Evolutionary conservation across 2,888 invertebrate species (phyloP).

Genomic region (Malthinus flaveolus): DNA sequence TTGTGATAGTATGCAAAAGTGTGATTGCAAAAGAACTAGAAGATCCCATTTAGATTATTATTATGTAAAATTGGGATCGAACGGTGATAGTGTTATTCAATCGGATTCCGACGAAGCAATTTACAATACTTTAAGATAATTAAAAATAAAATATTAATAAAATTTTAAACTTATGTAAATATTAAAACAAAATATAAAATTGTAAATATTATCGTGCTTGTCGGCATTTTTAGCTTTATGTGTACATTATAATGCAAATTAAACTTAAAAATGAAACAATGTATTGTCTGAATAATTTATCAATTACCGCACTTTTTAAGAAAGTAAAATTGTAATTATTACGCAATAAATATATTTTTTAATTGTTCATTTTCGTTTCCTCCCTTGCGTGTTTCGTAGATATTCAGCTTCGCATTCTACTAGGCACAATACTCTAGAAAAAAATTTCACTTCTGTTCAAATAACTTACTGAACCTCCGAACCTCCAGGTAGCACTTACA

Average conservation of each 20-base stretch:
- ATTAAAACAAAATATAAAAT: neutral
- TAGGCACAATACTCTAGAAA: too few relatives aligned
- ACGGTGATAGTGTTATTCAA: slow-evolving; percentile 52
- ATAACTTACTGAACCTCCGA: too few relatives aligned
- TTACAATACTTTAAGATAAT: slow-evolving; percentile 51
- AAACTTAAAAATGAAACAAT: neutral
- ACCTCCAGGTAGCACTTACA: too few relatives aligned
- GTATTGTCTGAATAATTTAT: too few relatives aligned
- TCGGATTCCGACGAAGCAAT: slow-evolving; percentile 53
- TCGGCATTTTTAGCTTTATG: slow-evolving; percentile 2
- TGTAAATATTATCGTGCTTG: neutral
- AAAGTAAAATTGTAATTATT: too few relatives aligned
- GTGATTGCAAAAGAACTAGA: slow-evolving; percentile 43
- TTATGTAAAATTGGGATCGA: slow-evolving; percentile 50
- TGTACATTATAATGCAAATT: slow-evolving; percentile 1
- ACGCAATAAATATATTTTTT: too few relatives aligned
- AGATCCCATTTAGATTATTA: slow-evolving; percentile 44
- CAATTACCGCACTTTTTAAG: too few relatives aligned
- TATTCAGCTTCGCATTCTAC: too few relatives aligned
- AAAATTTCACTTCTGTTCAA: too few relatives aligned
- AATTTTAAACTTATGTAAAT: neutral
- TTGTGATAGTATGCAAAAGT: slow-evolving; percentile 41
- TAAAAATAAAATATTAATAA: neutral
- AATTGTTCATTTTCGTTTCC: too few relatives aligned
- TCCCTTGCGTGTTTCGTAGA: too few relatives aligned